Base-by-base conservation (phyloP, 2,113 vertebrate species). In the Acanthisitta chloris region DNA sequence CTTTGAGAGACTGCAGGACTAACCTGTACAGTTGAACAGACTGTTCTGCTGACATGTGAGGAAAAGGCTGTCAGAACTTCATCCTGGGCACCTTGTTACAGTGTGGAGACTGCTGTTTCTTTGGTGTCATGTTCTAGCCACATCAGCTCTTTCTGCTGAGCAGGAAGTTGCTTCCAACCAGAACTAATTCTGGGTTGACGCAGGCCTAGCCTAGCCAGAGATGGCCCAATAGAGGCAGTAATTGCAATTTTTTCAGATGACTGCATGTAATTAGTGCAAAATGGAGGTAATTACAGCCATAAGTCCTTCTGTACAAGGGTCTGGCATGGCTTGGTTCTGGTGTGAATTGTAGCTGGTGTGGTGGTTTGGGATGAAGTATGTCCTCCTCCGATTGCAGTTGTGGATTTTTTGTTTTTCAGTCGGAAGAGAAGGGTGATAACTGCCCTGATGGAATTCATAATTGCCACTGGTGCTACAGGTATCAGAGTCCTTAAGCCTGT, bases 161-260 rank as follows among this genome's bases (percentile, higher is more conserved):
- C 46, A 23, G 51, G 25, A 86, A 55, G 33, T 38, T 88, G 48
- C 31, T 84, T 78, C 51, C 57, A 84, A 10, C 49, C 57, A 79
- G 49, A 81, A 36, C 69, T 71, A n/a, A 25, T 79, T 67, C 43
- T 86, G 48, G 19, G 23, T 78, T 15, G 77, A 88, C 65, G 33
- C 65, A 81, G 52, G 17, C 23, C 14, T 79, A 67, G 17, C 23
- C 14, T 79, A 67, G 24, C 48, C 48, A 65, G 77, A 36, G 65
- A 14, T 89, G 48, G 52, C 42, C 66, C 36, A 42, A 1, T 61
- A 45, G 48, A 92, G 42, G 42, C 8, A 14, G 45, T 61, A 85
- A 76, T 36, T 64, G 49, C 15, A n/a, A 4, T 87, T 91, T 96
- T 91, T 89, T 92, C 74, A 85, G 62, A 70, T 59, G 62, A 42